Evolutionary conservation across 2,888 invertebrate species (phyloP), one percentile per base, ranked within the genome.

Genomic region (Miltochrista miniata): DNA sequence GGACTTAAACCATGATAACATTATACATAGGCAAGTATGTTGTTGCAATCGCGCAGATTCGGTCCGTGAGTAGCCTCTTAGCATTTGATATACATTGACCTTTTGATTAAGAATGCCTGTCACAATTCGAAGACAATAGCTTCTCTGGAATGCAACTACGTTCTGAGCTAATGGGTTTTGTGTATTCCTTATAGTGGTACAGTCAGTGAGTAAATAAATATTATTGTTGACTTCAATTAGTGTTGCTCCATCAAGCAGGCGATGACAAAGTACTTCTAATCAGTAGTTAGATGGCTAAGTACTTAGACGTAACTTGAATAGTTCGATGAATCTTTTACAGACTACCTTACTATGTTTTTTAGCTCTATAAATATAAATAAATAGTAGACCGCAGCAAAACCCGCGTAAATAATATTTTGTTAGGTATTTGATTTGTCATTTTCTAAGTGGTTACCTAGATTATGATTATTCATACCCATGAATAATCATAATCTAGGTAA

Each of bases 141-240:
- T 41, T 50, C 24, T 30, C 14, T 46, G 50, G 50, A 68, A 46
- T 54, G 48, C 50, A 45, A 10, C 36, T 36, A 14, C 36, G 14
- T 36, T 13, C 14, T 36, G 46, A 54, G 51, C 53, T 43, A 45
- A 64, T 60, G 51, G 45, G 54, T 53, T 61, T n/a, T 45, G 49
- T 53, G 61, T 64, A 54, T 60, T 54, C 45, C 42, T 52, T 41
- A 46, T 51, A 46, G 51, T 39, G 43, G 47, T 51, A 24, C 18
- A 24, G 2, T n/a, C 53, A 51, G 46, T 51, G 48, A 55, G 44
- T 51, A 46, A 64, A 49, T 54, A 58, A 52, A 59, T 58, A 57
- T 43, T 59, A 61, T 64, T 60, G 61, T 67, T 64, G 61, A 59
- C 64, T 70, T 65, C 67, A 73, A 72, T 74, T 72, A 70, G 55